Evolutionary conservation across 2,113 vertebrate genomes (phyloP).

Genomic region (Nycticryphes semicollaris): DNA sequence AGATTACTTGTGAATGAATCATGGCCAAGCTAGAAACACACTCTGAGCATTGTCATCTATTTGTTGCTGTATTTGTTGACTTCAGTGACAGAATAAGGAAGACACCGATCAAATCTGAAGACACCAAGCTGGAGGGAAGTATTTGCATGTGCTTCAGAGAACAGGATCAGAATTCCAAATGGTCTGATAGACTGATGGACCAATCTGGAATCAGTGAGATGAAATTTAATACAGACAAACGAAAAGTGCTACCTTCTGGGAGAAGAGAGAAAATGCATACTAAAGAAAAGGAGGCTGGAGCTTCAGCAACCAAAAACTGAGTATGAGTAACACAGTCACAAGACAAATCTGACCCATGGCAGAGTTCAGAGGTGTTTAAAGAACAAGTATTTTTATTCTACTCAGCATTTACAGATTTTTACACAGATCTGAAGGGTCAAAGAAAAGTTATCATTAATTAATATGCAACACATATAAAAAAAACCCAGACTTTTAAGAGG

Average conservation of each 20-base stretch:
- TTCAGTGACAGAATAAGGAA: background rate
- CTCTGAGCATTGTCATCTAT: background rate
- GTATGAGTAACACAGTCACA: background rate
- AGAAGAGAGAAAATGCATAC: background rate
- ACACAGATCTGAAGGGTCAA: background rate
- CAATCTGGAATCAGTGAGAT: background rate
- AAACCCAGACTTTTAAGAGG: background rate
- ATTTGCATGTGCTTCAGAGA: background rate
- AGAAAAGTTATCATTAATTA: background rate
- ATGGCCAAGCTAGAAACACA: background rate
- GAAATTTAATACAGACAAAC: background rate
- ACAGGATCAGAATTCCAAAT: background rate
- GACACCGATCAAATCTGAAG: background rate
- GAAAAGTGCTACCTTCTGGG: background rate
- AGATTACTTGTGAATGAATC: background rate
- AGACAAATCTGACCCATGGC: background rate
- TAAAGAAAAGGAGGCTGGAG: background rate
- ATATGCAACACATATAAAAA: background rate
- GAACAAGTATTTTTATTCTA: background rate
- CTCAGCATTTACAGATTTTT: background rate
- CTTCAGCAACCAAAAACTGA: background rate
- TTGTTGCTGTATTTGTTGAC: background rate
- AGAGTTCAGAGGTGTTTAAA: background rate
- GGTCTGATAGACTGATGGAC: background rate
- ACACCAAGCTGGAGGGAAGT: background rate